A percentile compares a stretch with the other conserved stretches of the same genome.
These are phyloP conservation scores for Pao palembangensis DNA, from an alignment of 2,113 vertebrate species.

Conservation along the genomic window DNA sequence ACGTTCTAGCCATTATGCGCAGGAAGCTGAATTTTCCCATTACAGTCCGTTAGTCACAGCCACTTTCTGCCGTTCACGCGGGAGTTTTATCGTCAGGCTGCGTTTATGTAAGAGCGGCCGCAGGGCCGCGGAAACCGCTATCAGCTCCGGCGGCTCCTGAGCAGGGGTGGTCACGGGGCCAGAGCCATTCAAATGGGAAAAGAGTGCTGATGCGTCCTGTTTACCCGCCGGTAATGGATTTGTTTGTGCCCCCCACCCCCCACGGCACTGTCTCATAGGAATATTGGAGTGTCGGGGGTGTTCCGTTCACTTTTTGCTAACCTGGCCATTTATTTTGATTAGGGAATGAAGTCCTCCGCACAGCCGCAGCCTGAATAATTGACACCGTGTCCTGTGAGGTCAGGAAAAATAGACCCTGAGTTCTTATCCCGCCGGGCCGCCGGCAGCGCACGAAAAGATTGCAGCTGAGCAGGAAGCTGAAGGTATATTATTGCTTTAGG, in stretches of 20 bases:
- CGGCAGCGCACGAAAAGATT: constrained; percentile 60
- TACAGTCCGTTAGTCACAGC: constrained; percentile 67
- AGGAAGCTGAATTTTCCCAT: constrained; percentile 65
- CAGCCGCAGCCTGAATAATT: constrained; percentile 68
- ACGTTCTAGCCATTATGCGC: constrained; percentile 37
- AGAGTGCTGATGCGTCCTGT: constrained; percentile 71
- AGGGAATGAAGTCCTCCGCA: constrained; percentile 73
- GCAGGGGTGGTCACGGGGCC: constrained; percentile 49
- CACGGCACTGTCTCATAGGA: constrained; percentile 57
- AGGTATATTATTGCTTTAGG: constrained; percentile 65
- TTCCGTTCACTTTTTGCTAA: constrained; percentile 74
- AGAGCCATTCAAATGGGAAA: constrained; percentile 60
- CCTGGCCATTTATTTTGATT: constrained; percentile 80
- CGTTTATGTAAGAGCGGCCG: constrained; percentile 63
- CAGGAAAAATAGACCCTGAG: constrained; percentile 58
- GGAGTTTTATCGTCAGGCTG: constrained; percentile 56
- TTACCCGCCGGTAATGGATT: constrained; percentile 74
- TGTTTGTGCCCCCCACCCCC: constrained; percentile 60
- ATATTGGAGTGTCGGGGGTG: constrained; percentile 56
- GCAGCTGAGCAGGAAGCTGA: constrained; percentile 45
- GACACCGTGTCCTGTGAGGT: constrained; percentile 70
- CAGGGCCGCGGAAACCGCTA: constrained; percentile 38
- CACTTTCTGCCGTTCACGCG: constrained; percentile 44
- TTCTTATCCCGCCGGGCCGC: constrained; percentile 48
- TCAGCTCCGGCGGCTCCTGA: constrained; percentile 39